A percentile compares a stretch with the other conserved stretches of the same genome.
These are phyloP conservation scores for Galerucella calmariensis DNA, from an alignment of 2,888 invertebrate species.

Conservation along the genomic window DNA sequence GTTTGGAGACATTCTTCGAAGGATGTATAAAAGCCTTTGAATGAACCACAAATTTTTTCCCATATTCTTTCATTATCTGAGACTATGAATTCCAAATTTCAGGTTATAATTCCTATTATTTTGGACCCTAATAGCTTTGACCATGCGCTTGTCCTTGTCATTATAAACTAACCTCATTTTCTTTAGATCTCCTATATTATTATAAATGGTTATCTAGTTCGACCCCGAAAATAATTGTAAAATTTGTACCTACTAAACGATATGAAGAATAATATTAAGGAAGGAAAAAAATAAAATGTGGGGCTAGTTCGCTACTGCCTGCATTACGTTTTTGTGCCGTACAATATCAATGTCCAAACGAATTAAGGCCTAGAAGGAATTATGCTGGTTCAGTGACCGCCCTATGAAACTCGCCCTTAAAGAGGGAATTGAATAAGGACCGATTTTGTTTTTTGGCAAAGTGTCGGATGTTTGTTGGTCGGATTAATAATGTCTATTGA, in stretches of 20 bases:
- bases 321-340: constrained; percentile 51
- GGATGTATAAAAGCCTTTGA: too few relatives aligned
- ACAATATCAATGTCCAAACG: constrained; percentile 63
- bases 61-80: too few relatives aligned
- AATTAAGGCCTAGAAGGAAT: constrained; percentile 63
- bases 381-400: constrained; percentile 58
- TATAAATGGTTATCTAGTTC: too few relatives aligned
- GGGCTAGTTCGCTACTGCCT: constrained; percentile 25
- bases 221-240: too few relatives aligned
- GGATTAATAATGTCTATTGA: constrained; percentile 66
- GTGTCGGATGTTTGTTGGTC: constrained; percentile 63
- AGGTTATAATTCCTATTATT: too few relatives aligned
- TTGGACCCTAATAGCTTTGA: too few relatives aligned
- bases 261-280: background rate
- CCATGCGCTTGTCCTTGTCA: too few relatives aligned
- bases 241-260: background rate
- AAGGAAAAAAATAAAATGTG: background rate
- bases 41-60: too few relatives aligned
- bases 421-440: constrained; percentile 35
- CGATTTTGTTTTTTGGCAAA: constrained; percentile 49
- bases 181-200: too few relatives aligned
- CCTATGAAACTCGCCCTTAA: constrained; percentile 42
- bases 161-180: too few relatives aligned
- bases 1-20: too few relatives aligned
- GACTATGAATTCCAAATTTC: too few relatives aligned